Percentiles rank a stretch among this genome's conserved stretches.
Conservation (phyloP, 2,113 vertebrate genomes). For the Zootoca vivipara region DNA sequence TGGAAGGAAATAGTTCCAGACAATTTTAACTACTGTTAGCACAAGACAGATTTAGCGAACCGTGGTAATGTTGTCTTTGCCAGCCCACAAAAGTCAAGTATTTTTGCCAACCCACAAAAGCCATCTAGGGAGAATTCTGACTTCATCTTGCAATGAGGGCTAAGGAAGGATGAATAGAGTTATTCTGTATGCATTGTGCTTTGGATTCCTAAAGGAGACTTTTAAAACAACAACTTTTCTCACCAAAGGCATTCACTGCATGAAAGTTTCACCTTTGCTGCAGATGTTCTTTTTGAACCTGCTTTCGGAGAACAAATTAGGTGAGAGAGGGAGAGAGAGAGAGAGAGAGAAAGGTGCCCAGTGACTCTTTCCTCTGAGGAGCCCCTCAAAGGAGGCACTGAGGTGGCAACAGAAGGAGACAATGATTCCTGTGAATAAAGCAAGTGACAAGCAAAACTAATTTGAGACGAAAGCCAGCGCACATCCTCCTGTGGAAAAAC, state of each 20-base stretch:
- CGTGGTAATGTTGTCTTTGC: neutral
- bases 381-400: constrained; percentile 16
- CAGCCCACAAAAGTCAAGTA: neutral
- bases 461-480: constrained; percentile 53
- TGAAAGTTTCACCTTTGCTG: constrained; percentile 9
- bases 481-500: constrained; percentile 43
- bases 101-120: neutral
- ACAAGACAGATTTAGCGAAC: neutral
- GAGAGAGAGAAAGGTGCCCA: constrained; percentile 27
- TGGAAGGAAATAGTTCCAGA: neutral
- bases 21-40: neutral
- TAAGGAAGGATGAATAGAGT: neutral
- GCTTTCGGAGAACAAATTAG: constrained; percentile 5
- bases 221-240: neutral
- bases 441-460: constrained; percentile 71
- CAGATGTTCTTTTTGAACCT: constrained; percentile 27
- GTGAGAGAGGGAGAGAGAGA: constrained; percentile 8
- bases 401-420: constrained; percentile 24
- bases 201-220: neutral
- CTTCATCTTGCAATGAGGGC: constrained; percentile 1
- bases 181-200: neutral
- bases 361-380: constrained; percentile 47
- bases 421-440: constrained; percentile 54
- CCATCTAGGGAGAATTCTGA: neutral
- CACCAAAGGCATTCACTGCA: neutral